A percentile compares a stretch with the other conserved stretches of the same genome.
Conservation (phyloP, 2,113 vertebrate genomes). For the Gobio gobio region DNA sequence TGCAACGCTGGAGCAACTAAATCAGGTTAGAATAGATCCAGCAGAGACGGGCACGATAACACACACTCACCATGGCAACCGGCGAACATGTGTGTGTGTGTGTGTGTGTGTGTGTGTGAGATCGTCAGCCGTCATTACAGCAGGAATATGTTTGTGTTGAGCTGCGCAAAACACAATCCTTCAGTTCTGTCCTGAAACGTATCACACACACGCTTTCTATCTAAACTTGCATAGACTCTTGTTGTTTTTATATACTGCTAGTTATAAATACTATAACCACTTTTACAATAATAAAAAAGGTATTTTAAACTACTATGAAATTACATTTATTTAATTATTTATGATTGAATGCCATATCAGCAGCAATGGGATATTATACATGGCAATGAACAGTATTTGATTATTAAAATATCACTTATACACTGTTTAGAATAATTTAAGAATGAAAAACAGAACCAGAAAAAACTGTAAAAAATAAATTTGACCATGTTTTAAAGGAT, state of each 20-base stretch:
- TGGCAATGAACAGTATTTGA: no score
- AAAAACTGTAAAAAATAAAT: no score
- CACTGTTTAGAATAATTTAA: no score
- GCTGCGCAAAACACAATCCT: background rate
- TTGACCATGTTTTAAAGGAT: no score
- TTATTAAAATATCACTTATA: no score
- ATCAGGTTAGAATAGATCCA: conserved; percentile 99
- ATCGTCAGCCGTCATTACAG: conserved; percentile 19
- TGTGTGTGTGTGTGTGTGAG: conserved; percentile 30
- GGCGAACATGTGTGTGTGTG: conserved; percentile 3
- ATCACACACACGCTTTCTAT: background rate
- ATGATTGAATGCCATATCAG: no score
- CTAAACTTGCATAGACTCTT: background rate
- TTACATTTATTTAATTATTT: no score
- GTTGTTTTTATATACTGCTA: background rate
- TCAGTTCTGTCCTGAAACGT: background rate
- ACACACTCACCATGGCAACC: conserved; percentile 76
- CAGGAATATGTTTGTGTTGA: conserved; percentile 21
- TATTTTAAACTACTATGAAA: no score
- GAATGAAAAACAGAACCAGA: no score
- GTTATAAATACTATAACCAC: background rate
- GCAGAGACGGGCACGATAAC: conserved; percentile 62
- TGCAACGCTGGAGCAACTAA: conserved; percentile 90
- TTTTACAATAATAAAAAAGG: no score
- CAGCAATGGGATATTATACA: no score